Evolutionary conservation across 92 coral and sea anemone species (phyloP), one percentile per base, ranked within the genome.

Genomic region (Metridium senile): DNA sequence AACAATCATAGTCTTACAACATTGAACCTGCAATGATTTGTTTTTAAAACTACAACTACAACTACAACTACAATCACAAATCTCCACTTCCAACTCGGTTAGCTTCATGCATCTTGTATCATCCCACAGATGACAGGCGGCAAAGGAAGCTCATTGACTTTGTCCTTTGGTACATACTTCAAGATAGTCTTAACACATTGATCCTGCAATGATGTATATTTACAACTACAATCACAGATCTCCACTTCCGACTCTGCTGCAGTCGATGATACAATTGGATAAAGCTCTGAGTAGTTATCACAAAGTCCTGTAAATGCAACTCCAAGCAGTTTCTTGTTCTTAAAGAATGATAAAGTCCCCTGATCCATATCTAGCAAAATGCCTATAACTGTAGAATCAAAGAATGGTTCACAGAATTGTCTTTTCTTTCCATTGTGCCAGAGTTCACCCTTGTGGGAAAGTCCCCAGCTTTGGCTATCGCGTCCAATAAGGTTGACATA

Each of bases 381-480:
- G 6, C 99, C 97, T 18, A 94, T 84, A 9, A 92, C 83, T 23
- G 93, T 85, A 59, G 93, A 86, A 71, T 93, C 97, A 70, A 93
- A 93, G 47, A 95, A 90, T 45, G 97, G 92, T 29, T 93, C 88
- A 64, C 95, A 92, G 74, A 89, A 95, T 56, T 85, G 83, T 49
- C 59, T 59, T 33, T 81, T 76, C 57, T 74, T 62, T 9, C 99
- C 99, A 77, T 85, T 82, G 75, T 94, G 98, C 93, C 97, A 93
- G 49, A 89, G 64, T 82, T 85, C 94, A 26, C 98, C 98, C 67
- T 89, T 88, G 78, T 94, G 94, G 0, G 98, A 94, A 23, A 94
- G 74, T 8, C 98, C 98, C 98, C 98, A 94, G 66, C 98, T 94
- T 80, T 94, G 89, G 1, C 81, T 79, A 58, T 94, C 98, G 67